phyloP scores from a whole-genome alignment of 2,797 vertebrate species.

The Chrosomus eos region DNA sequence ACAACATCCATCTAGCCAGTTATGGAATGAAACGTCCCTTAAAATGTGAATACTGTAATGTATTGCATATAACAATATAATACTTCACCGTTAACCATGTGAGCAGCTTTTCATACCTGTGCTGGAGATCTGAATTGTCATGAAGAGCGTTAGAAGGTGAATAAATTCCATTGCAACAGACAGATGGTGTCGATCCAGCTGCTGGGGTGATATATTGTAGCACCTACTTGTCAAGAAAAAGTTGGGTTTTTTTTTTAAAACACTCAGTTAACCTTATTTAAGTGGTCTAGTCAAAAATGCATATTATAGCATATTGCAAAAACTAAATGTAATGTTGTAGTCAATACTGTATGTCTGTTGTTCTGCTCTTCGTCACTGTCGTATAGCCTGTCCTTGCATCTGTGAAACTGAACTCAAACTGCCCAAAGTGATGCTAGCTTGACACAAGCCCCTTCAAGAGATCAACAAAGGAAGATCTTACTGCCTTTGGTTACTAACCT shows the following conservation, averaged over 20 bases:
- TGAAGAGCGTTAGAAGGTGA: not conserved
- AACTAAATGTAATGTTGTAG: not conserved
- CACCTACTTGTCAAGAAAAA: not conserved
- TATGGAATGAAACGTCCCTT: not conserved
- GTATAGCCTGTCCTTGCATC: not conserved
- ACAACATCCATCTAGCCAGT: not conserved
- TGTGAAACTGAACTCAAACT: not conserved
- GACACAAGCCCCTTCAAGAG: not conserved
- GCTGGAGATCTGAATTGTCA: not conserved
- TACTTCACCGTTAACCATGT: not conserved
- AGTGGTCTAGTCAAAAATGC: not conserved
- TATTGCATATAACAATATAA: not conserved
- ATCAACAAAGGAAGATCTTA: not conserved
- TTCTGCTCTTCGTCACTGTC: not conserved
- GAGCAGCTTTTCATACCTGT: not conserved
- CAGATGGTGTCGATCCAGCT: not conserved
- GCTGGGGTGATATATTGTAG: not conserved
- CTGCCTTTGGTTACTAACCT: not conserved
- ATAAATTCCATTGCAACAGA: not conserved
- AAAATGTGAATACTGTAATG: not conserved
- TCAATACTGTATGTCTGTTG: not conserved
- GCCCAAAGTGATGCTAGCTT: not conserved
- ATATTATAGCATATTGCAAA: not conserved
- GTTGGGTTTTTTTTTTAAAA: not conserved
- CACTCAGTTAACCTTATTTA: not conserved